Evolutionary conservation across 2,113 vertebrate genomes (phyloP), one percentile per base, ranked within the genome.

Genomic region (Siniperca chuatsi): DNA sequence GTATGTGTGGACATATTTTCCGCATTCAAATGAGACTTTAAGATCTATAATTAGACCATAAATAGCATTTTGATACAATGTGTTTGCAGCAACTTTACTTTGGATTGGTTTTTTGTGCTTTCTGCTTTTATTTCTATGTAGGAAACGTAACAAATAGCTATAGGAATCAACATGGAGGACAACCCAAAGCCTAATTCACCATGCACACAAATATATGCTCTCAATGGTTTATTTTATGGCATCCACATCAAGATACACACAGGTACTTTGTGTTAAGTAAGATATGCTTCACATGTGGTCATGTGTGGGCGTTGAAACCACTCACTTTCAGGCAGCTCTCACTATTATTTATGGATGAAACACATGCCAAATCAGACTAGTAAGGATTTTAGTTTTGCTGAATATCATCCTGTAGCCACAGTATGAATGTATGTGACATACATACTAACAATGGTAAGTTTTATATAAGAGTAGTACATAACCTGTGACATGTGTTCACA

Each of bases 11-110:
- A 67, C 37, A 46, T 89, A 80, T 82, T 81, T 78, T 40, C 37
- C 37, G 64, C 80, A 86, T 89, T 91, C 81, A 89, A 87, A 88
- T 90, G 10, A 88, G 81, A 82, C 64, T 80, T 82, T 83, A 69
- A 65, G 52, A 46, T 81, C 82, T 80, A 89, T 88, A 93, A 92
- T 87, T 90, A 90, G 78, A 88, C 44, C 76, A 61, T 23, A 62
- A 60, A 50, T 79, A 64, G 74, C 68, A 68, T 85, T 85, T 74
- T 81, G 29, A 67, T 67, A 4, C 57, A 21, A n/a, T 23, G 20
- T 42, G 71, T 81, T 76, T 15, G 42, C 73, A 81, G 78, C 52
- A 29, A 16, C 70, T 70, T 84, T 40, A 68, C 57, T 62, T 60
- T 48, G 25, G 13, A 33, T 46, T 55, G 58, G 5, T 80, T 82